phyloP scores from a whole-genome alignment of 2,888 invertebrate species.

The Acronicta aceris region DNA sequence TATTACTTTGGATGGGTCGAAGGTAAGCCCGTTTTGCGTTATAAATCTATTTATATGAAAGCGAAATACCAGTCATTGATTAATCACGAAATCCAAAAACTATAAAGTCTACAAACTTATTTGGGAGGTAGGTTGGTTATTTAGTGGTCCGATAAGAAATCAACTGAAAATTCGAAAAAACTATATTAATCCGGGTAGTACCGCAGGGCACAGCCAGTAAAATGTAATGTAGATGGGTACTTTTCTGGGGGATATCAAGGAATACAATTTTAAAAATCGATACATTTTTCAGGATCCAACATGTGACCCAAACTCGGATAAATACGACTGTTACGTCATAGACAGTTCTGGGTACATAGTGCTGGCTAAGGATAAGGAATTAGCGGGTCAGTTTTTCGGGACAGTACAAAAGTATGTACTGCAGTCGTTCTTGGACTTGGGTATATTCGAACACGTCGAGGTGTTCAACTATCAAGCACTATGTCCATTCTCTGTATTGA shows the following conservation, averaged over 20 bases:
- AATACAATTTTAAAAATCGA: too few relatives aligned
- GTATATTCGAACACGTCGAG: constrained; percentile 92
- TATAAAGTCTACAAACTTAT: too few relatives aligned
- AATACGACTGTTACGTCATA: constrained; percentile 95
- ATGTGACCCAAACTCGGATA: constrained; percentile 86
- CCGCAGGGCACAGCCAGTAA: too few relatives aligned
- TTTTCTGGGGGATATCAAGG: too few relatives aligned
- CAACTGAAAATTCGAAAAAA: too few relatives aligned
- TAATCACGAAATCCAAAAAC: too few relatives aligned
- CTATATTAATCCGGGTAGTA: too few relatives aligned
- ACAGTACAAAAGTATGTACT: constrained; percentile 91
- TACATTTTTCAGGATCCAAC: constrained; percentile 71
- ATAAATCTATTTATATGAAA: too few relatives aligned
- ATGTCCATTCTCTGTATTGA: constrained; percentile 83
- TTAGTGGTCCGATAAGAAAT: too few relatives aligned
- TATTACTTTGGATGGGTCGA: constrained; percentile 57
- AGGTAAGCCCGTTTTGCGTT: constrained; percentile 58
- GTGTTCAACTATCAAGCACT: constrained; percentile 96
- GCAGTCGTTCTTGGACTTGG: constrained; percentile 92
- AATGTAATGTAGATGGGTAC: too few relatives aligned
- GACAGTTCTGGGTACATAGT: constrained; percentile 97
- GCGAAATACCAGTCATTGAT: too few relatives aligned
- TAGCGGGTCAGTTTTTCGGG: constrained; percentile 96
- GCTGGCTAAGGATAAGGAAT: constrained; percentile 90
- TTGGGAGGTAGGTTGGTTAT: too few relatives aligned